Conservation (phyloP, 2,888 invertebrate genomes). For the Myopa testacea region DNA sequence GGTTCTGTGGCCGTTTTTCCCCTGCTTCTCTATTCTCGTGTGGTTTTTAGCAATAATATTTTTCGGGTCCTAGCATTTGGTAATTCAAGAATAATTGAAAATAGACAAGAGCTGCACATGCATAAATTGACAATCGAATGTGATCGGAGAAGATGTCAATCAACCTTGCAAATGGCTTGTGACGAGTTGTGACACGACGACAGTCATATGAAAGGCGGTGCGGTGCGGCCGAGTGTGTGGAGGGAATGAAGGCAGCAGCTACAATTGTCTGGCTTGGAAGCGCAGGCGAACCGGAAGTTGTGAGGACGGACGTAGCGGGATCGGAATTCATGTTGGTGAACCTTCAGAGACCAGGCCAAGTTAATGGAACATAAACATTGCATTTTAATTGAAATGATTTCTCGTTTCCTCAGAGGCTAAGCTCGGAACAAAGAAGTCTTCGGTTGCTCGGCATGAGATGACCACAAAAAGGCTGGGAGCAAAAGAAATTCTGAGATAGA, state of each 20-base stretch:
- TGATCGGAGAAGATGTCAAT: slow-evolving; percentile 5
- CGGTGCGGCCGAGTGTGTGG: not conserved
- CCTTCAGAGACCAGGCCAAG: slow-evolving; percentile 33
- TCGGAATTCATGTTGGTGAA: not conserved
- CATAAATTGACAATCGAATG: slow-evolving; percentile 27
- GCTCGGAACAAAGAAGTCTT: slow-evolving; percentile 9
- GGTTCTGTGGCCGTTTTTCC: not conserved
- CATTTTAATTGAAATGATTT: slow-evolving; percentile 42
- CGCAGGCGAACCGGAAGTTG: slow-evolving; percentile 22
- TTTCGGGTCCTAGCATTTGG: slow-evolving; percentile 13
- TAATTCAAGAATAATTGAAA: slow-evolving; percentile 36
- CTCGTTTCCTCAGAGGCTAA: slow-evolving; percentile 15
- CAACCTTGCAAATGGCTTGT: not conserved
- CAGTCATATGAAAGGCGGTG: not conserved
- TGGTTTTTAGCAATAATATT: not conserved
- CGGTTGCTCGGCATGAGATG: not conserved
- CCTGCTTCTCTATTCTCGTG: not conserved
- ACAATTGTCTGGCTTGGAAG: not conserved
- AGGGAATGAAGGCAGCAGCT: not conserved
- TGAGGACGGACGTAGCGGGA: not conserved
- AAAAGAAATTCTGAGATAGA: too few relatives aligned
- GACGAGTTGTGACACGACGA: not conserved
- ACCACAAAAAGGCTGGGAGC: too few relatives aligned
- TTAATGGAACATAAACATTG: slow-evolving; percentile 47
- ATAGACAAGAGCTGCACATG: not conserved